Evolutionary conservation across 2,888 invertebrate genomes (phyloP).

Genomic region (Nymphalis urticae): DNA sequence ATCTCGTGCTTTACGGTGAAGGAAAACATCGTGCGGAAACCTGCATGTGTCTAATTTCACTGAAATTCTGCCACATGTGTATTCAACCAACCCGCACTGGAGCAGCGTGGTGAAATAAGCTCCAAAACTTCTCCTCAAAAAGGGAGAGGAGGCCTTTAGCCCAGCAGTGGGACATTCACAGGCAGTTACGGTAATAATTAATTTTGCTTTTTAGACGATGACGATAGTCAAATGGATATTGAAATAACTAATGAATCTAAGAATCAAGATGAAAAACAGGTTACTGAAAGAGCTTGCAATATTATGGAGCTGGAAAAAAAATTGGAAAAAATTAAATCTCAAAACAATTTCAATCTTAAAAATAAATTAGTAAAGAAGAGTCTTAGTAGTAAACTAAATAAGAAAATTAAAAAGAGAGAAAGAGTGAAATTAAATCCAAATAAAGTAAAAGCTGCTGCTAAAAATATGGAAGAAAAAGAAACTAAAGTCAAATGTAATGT

Average conservation of each 20-base stretch:
- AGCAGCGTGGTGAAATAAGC: too few species aligned
- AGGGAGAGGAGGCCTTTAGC: too few species aligned
- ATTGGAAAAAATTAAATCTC: constrained; percentile 83
- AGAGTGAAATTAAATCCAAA: constrained; percentile 55
- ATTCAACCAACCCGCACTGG: too few species aligned
- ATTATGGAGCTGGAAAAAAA: constrained; percentile 85
- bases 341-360: constrained; percentile 83
- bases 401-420: constrained; percentile 84
- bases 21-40: too few species aligned
- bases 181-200: too few species aligned
- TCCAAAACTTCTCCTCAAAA: too few species aligned
- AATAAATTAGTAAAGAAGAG: constrained; percentile 85
- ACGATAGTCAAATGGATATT: constrained; percentile 64
- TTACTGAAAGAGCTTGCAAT: constrained; percentile 79
- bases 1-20: too few species aligned
- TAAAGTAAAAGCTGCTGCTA: constrained; percentile 49
- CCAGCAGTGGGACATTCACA: too few species aligned
- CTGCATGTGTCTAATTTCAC: too few species aligned
- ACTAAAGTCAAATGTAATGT: constrained; percentile 54
- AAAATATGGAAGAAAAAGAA: constrained; percentile 34
- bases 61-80: too few species aligned
- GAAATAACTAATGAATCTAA: constrained; percentile 58
- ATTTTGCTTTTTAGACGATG: constrained; percentile 55
- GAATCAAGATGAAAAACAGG: constrained; percentile 53
- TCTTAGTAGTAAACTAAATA: constrained; percentile 84